Conservation (phyloP, 30 jellyfish, hydroid and myxozoan genomes). For the Aurelia aurita region DNA sequence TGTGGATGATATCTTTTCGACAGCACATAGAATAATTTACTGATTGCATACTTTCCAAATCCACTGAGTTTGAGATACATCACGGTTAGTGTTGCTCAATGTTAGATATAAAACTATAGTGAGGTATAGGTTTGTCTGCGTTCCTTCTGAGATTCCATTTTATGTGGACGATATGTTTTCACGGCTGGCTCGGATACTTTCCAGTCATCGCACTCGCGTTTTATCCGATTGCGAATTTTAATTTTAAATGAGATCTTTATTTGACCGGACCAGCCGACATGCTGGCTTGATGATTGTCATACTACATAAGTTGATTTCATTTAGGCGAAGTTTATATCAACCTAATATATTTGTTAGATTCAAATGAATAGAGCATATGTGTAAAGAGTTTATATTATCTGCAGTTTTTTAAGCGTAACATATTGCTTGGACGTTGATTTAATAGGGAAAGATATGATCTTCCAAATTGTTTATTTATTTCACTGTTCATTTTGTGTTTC, state of each 20-base stretch:
- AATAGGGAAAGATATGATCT: conserved; percentile 76
- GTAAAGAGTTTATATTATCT: conserved; percentile 71
- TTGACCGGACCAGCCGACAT: conserved; percentile 38
- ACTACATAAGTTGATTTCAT: conserved; percentile 32
- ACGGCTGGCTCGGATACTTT: conserved; percentile 8
- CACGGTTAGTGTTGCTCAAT: no score
- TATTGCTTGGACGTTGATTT: conserved; percentile 73
- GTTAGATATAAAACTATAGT: no score
- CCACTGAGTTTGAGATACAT: no score
- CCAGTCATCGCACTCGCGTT: not conserved
- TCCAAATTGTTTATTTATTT: conserved; percentile 45
- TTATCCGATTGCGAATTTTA: conserved; percentile 17
- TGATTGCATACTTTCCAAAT: no score
- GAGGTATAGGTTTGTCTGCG: no score
- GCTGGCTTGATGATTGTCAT: conserved; percentile 42
- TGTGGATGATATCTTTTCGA: no score
- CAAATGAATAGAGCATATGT: conserved; percentile 51
- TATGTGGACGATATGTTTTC: no score
- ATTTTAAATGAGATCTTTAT: conserved; percentile 28
- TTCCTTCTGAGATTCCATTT: no score
- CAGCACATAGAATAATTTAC: no score
- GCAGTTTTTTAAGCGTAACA: conserved; percentile 69
- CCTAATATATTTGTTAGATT: conserved; percentile 73
- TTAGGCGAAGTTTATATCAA: conserved; percentile 63
- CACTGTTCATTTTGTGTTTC: no score